Conservation (phyloP, 2,888 invertebrate genomes). For the Syrphus vitripennis region DNA sequence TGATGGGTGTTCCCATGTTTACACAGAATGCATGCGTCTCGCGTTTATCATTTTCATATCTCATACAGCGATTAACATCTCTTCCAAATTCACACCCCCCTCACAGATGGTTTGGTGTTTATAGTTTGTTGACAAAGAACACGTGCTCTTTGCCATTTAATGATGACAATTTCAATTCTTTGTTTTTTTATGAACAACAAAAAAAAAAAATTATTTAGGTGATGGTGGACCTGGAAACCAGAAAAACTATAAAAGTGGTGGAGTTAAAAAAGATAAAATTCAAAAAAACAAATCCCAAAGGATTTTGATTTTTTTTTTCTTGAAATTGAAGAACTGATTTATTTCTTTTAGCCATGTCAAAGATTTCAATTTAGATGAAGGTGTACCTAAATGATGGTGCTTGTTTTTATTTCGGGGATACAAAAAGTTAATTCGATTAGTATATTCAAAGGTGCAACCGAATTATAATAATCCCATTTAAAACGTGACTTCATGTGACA, state of each 20-base stretch:
- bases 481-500: constrained; percentile 55
- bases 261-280: background rate
- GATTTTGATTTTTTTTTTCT: background rate
- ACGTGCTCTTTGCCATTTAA: constrained; percentile 60
- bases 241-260: constrained; percentile 56
- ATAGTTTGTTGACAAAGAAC: constrained; percentile 25
- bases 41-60: constrained; percentile 70
- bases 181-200: constrained; percentile 37
- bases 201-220: background rate
- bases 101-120: background rate
- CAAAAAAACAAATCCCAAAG: background rate
- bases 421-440: constrained; percentile 14
- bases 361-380: constrained; percentile 9
- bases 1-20: constrained; percentile 33
- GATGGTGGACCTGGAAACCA: constrained; percentile 55
- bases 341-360: constrained; percentile 30
- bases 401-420: constrained; percentile 6
- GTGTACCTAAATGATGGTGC: background rate
- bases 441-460: constrained; percentile 26
- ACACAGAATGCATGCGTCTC: constrained; percentile 47
- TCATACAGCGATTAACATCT: constrained; percentile 57
- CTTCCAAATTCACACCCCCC: constrained; percentile 52
- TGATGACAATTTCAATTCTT: constrained; percentile 44
- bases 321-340: constrained; percentile 43
- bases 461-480: constrained; percentile 40